phyloP scores from a whole-genome alignment of 2,113 vertebrate genomes.

The Riparia riparia region DNA sequence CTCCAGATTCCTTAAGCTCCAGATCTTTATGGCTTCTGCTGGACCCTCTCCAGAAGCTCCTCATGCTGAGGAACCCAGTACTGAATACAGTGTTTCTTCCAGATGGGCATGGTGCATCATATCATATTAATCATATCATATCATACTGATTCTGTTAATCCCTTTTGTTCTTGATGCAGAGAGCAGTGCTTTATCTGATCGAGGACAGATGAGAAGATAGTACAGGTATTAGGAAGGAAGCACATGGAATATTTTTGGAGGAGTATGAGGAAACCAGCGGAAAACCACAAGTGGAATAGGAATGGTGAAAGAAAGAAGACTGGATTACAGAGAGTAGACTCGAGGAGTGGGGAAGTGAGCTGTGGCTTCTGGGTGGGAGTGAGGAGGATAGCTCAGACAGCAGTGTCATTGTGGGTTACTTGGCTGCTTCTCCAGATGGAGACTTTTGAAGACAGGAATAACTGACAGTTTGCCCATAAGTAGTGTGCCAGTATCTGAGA shows the following conservation, averaged over 20 bases:
- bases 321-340: neutral
- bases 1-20: neutral
- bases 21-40: neutral
- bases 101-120: neutral
- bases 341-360: neutral
- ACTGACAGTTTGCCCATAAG: neutral
- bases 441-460: neutral
- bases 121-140: too few relatives aligned
- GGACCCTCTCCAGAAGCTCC: neutral
- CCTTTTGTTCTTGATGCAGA: neutral
- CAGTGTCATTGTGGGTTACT: neutral
- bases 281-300: neutral
- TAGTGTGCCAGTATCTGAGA: neutral
- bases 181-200: neutral
- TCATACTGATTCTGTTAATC: neutral
- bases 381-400: neutral
- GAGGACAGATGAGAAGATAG: neutral
- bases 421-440: constrained; percentile 30
- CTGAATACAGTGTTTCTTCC: neutral
- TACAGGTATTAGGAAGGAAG: neutral
- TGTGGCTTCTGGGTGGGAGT: neutral
- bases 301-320: neutral
- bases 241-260: neutral
- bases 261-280: fast-evolving
- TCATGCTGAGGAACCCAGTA: neutral